Conservation (phyloP, 2,797 vertebrate species). For the Arrhamphus sclerolepis region DNA sequence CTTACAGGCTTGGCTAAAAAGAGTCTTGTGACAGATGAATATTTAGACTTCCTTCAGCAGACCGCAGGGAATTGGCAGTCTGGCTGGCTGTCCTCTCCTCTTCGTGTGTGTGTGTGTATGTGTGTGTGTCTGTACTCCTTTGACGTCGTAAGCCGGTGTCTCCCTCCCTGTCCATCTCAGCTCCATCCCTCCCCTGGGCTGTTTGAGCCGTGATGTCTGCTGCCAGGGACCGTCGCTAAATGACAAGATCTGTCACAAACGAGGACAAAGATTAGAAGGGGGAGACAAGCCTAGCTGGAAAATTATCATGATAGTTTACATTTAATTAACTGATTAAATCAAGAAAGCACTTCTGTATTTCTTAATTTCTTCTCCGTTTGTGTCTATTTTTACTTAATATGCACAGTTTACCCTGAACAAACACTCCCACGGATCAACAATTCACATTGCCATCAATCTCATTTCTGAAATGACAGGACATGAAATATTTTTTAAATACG, state of each 20-base stretch:
- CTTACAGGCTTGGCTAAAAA: constrained; percentile 36
- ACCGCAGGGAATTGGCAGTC: constrained; percentile 70
- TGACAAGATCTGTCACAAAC: constrained; percentile 7
- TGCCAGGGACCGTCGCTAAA: constrained; percentile 74
- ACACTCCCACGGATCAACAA: not conserved
- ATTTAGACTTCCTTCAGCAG: constrained; percentile 60
- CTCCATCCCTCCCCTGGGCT: constrained; percentile 80
- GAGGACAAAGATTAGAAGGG: not conserved
- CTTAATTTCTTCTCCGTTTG: not conserved
- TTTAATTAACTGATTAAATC: not conserved
- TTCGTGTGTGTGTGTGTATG: constrained; percentile 36
- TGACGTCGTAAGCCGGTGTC: constrained; percentile 88
- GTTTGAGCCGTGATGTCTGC: constrained; percentile 77
- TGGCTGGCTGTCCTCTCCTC: constrained; percentile 65
- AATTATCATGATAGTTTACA: not conserved
- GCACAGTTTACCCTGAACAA: not conserved
- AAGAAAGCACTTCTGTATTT: not conserved
- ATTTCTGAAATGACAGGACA: not conserved
- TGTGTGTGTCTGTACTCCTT: constrained; percentile 74
- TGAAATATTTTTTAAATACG: too few species aligned
- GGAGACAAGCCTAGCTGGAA: too few species aligned
- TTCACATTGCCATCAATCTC: not conserved
- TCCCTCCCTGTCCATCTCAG: constrained; percentile 84
- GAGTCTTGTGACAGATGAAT: constrained; percentile 46
- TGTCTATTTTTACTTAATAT: not conserved